phyloP scores from a whole-genome alignment of 2,888 invertebrate genomes.

The Craniophora ligustri region DNA sequence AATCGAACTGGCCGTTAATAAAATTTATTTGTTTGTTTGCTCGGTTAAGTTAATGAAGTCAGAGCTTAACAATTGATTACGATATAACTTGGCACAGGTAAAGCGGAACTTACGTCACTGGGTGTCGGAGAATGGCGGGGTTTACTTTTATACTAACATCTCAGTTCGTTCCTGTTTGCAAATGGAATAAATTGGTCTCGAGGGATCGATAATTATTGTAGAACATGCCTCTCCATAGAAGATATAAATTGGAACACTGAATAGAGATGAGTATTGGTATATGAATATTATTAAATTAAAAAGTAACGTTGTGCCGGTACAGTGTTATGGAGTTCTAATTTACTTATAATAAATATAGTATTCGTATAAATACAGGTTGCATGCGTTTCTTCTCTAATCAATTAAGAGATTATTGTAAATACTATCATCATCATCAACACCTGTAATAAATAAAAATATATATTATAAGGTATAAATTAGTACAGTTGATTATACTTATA shows the following conservation, averaged over 20 bases:
- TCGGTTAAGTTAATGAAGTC: slow-evolving; percentile 14
- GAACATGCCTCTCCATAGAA: slow-evolving; percentile 7
- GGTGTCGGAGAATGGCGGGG: slow-evolving; percentile 14
- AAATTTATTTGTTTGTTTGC: slow-evolving; percentile 16
- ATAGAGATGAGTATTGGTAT: background rate
- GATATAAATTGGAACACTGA: slow-evolving; percentile 19
- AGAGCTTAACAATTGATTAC: slow-evolving; percentile 18
- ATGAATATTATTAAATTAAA: background rate
- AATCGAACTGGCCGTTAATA: slow-evolving; percentile 11
- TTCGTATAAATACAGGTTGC: no score
- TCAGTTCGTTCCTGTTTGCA: slow-evolving; percentile 22
- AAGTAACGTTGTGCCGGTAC: no score
- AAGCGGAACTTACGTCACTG: slow-evolving; percentile 20
- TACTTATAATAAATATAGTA: no score
- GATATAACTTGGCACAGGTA: slow-evolving; percentile 47
- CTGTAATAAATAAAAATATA: no score
- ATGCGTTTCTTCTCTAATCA: no score
- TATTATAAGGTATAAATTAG: no score
- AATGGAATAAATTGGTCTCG: slow-evolving; percentile 17
- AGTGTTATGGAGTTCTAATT: no score
- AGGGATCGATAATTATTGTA: slow-evolving; percentile 31
- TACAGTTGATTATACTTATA: no score
- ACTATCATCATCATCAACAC: no score
- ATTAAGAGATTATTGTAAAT: no score
- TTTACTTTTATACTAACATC: slow-evolving; percentile 3